Evolutionary conservation across 2,113 vertebrate species (phyloP).

Genomic region (Oxyruncus cristatus): DNA sequence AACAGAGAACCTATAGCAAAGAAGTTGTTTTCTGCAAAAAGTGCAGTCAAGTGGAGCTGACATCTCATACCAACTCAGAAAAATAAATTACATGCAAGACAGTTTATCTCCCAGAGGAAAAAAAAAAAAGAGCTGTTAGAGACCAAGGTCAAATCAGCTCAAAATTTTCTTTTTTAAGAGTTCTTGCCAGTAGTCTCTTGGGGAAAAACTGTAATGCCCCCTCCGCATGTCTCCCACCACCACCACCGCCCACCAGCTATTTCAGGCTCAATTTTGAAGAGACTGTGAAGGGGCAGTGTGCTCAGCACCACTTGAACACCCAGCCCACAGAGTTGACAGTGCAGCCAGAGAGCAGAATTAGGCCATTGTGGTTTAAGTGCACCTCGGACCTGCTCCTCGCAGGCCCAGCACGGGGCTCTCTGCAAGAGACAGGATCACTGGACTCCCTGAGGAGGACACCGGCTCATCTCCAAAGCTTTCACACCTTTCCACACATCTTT

Average conservation of each 20-base stretch:
- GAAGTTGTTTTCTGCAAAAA: background rate
- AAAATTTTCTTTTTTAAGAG: background rate
- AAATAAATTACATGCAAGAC: constrained; percentile 16
- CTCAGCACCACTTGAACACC: accelerated
- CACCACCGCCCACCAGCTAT: background rate
- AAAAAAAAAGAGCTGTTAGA: background rate
- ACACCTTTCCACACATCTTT: background rate
- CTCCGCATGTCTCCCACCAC: accelerated
- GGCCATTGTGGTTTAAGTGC: background rate
- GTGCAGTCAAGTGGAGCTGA: background rate
- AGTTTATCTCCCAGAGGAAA: background rate
- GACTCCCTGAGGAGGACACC: accelerated
- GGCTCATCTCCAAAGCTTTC: background rate
- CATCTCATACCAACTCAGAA: background rate
- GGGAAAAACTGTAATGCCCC: background rate
- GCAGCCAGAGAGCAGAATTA: background rate
- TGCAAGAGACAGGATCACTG: background rate
- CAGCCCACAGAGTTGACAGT: too few relatives aligned
- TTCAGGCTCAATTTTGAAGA: background rate
- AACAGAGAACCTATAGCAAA: background rate
- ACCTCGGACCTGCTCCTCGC: accelerated
- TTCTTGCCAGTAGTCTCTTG: background rate
- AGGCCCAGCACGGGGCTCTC: background rate
- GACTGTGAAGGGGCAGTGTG: background rate
- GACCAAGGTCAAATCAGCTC: background rate